phyloP scores from a whole-genome alignment of 2,888 invertebrate species.

The Cetonia aurata region DNA sequence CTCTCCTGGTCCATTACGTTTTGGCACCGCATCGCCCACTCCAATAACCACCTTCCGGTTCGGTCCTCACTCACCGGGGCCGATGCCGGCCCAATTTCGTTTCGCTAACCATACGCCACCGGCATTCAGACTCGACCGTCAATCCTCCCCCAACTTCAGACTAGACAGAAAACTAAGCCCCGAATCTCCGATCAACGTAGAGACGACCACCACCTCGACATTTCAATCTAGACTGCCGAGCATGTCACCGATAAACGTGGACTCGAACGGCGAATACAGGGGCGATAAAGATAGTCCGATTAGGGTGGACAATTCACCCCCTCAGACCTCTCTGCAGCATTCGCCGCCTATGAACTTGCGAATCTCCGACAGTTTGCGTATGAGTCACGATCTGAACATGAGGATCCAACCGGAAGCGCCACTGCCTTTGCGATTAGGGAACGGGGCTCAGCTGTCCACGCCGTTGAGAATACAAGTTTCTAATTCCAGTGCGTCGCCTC shows the following conservation, averaged over 20 bases:
- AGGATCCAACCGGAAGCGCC: conserved; percentile 58
- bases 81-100: conserved; percentile 66
- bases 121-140: conserved; percentile 49
- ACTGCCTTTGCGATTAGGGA: conserved; percentile 60
- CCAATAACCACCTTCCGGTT: conserved; percentile 65
- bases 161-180: conserved; percentile 55
- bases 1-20: conserved; percentile 62
- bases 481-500: conserved; percentile 57
- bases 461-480: conserved; percentile 65
- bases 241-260: conserved; percentile 53
- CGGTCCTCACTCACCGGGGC: conserved; percentile 66
- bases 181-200: conserved; percentile 59
- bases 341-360: conserved; percentile 64
- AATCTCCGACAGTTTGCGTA: conserved; percentile 57
- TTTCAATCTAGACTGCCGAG: conserved; percentile 32
- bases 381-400: conserved; percentile 42
- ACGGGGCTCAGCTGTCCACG: conserved; percentile 58
- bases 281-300: conserved; percentile 57
- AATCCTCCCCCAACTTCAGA: conserved; percentile 54
- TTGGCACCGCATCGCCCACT: conserved; percentile 58
- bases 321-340: conserved; percentile 56
- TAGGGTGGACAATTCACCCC: conserved; percentile 54
- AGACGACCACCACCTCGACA: conserved; percentile 41
- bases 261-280: conserved; percentile 52
- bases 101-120: conserved; percentile 62